Conservation (phyloP, 2,113 vertebrate genomes). For the Passerina amoena region DNA sequence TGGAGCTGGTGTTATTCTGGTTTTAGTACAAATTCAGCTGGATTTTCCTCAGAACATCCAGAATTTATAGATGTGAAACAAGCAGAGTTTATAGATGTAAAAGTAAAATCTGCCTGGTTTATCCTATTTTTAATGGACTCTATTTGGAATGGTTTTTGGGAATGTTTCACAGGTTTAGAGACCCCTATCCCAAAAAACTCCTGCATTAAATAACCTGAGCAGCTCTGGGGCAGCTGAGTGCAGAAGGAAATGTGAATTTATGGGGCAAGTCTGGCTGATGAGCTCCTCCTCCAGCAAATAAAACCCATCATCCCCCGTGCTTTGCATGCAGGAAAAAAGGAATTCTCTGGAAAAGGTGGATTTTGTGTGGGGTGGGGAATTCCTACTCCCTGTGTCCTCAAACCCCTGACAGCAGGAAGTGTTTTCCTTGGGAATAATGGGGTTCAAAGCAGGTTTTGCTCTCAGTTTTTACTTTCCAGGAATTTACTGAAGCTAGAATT, state of each 20-base stretch:
- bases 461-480: neutral
- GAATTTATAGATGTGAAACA: neutral
- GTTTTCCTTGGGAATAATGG: neutral
- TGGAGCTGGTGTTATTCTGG: rapidly evolving
- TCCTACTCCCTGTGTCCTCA: neutral
- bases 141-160: neutral
- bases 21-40: neutral
- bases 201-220: neutral
- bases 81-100: neutral
- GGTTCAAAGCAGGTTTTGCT: neutral
- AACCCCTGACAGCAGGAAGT: neutral
- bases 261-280: neutral
- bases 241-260: neutral
- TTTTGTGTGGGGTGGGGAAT: neutral
- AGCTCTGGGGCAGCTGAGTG: neutral
- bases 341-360: neutral
- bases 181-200: neutral
- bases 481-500: neutral
- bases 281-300: neutral
- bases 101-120: neutral
- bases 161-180: neutral
- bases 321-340: neutral
- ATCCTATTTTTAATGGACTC: neutral
- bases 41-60: neutral
- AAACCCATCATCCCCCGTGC: neutral